A percentile compares a stretch with the other conserved stretches of the same genome.
Conservation (phyloP, 2,888 invertebrate species). For the Meta bourneti region DNA sequence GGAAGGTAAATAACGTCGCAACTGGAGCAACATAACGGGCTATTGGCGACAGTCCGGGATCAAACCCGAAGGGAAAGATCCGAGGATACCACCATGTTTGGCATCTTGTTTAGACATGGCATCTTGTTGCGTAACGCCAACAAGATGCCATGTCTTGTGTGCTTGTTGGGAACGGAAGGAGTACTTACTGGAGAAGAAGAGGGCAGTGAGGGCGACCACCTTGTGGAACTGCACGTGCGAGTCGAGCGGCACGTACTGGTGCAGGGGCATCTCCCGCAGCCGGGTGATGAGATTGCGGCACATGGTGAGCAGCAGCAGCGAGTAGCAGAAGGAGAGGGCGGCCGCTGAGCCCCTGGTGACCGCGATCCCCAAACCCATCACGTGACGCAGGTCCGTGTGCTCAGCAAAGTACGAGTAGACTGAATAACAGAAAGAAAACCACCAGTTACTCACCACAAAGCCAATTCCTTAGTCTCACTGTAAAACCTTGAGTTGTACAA, state of each 20-base stretch:
- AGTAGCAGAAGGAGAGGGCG: constrained; percentile 95
- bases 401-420: constrained; percentile 98
- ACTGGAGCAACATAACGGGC: too few species aligned
- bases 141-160: too few species aligned
- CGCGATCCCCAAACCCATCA: constrained; percentile 98
- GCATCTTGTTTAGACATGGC: too few species aligned
- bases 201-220: constrained; percentile 95
- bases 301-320: constrained; percentile 94
- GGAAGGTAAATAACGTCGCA: too few species aligned
- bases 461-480: too few species aligned
- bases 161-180: neutral
- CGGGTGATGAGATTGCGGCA: constrained; percentile 94
- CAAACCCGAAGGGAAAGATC: too few species aligned
- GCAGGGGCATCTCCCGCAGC: constrained; percentile 94
- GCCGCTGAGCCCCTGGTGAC: constrained; percentile 97
- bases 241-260: constrained; percentile 95
- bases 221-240: constrained; percentile 98
- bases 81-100: too few species aligned
- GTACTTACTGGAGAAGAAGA: constrained; percentile 89
- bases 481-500: too few species aligned
- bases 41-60: too few species aligned
- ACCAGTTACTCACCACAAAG: too few species aligned
- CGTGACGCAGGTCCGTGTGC: constrained; percentile 95
- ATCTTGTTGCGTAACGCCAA: too few species aligned
- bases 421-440: constrained; percentile 79